Evolutionary conservation across 2,113 vertebrate species (phyloP).

Genomic region (Chaetodon trifascialis): DNA sequence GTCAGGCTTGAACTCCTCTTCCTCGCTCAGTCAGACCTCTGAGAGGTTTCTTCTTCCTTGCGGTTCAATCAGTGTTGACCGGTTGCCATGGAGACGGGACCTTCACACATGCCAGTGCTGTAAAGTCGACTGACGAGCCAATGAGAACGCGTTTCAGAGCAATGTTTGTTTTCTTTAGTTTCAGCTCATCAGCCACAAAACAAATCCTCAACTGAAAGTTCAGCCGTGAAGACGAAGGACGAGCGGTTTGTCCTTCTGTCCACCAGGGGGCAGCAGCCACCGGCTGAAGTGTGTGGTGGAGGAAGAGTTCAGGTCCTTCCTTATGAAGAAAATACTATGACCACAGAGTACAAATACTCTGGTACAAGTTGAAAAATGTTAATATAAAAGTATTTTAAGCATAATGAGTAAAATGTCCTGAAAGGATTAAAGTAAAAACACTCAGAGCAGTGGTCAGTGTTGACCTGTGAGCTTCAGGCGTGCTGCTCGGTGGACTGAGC

Average conservation of each 20-base stretch:
- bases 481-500: no score
- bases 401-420: not conserved
- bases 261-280: slow-evolving; percentile 8
- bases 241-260: not conserved
- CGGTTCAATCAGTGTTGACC: slow-evolving; percentile 22
- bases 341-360: not conserved
- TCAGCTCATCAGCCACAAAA: not conserved
- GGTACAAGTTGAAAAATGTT: not conserved
- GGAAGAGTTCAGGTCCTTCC: not conserved
- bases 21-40: not conserved
- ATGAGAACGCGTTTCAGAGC: not conserved
- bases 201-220: no score
- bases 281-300: not conserved
- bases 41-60: not conserved
- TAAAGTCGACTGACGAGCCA: no score
- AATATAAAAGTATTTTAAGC: no score
- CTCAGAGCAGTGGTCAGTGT: no score
- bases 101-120: not conserved
- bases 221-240: not conserved
- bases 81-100: slow-evolving; percentile 8
- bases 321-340: not conserved
- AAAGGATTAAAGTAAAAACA: not conserved
- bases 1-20: not conserved
- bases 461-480: no score
- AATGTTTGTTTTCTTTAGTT: not conserved